Base-by-base conservation (phyloP, 2,113 vertebrate genomes). In the Perccottus glenii region DNA sequence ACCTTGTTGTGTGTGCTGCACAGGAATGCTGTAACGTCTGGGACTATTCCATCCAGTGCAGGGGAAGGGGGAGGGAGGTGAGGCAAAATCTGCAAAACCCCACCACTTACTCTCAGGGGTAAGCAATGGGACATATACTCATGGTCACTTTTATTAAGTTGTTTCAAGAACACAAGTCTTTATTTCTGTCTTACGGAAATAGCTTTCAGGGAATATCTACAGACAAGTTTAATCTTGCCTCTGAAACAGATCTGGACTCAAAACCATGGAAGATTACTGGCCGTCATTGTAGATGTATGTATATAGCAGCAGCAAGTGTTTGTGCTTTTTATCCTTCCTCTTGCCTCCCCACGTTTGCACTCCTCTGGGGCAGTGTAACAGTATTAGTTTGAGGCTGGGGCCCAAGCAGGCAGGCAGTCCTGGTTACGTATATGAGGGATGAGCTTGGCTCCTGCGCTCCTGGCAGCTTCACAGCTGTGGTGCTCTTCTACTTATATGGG, bases 381-480 rank as follows among this genome's bases (percentile, higher is more conserved):
- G 86, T 83, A 89, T 90, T 89, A 83, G 85, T 80, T 85, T 67
- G 77, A 77, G 77, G 82, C 77, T 73, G 76, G 73, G 87, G 81
- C 70, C 82, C 80, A 47, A 50, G 75, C 81, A 81, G 71, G 70
- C 65, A 71, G 35, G 82, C 84, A 82, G 89, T 82, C 43, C 47
- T 67, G 75, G 64, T 93, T 93, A 89, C 93, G 92, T 73, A 92
- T 67, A 83, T 93, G 90, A 93, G 92, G 93, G 92, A 91, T 90
- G 60, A 91, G 90, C 81, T 86, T 46, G 75, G 93, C 93, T 95
- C 93, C 94, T 90, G 90, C 75, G 91, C 92, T 94, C 90, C 93
- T 92, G 94, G 89, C 93, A 88, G 90, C 88, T 92, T 82, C 86
- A 95, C 95, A 96, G 96, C 96, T 96, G 95, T 96, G 94, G 87